These are phyloP conservation scores for Phocides pigmalion DNA, from an alignment of 1,140 invertebrate species.

Conservation along the genomic window DNA sequence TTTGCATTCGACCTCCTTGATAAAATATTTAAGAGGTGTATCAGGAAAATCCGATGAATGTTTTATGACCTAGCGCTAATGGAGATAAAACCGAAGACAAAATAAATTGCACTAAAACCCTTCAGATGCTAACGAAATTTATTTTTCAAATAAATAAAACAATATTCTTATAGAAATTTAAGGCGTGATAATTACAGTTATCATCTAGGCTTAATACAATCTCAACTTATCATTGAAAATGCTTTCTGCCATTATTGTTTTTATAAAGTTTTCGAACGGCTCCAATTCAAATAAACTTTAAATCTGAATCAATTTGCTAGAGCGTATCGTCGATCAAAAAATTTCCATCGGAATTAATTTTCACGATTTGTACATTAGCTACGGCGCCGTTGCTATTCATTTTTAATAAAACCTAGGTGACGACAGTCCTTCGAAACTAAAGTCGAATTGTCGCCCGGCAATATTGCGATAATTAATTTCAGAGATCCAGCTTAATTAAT, in stretches of 20 bases:
- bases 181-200: no score
- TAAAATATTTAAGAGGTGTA: constrained; percentile 27
- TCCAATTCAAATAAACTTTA: constrained; percentile 5
- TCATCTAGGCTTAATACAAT: no score
- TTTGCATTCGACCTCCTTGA: constrained; percentile 28
- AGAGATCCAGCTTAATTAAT: constrained; percentile 39
- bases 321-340: constrained; percentile 13
- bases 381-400: not conserved
- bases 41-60: constrained; percentile 3
- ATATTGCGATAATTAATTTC: constrained; percentile 38
- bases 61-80: constrained; percentile 17
- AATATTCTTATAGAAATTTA: no score
- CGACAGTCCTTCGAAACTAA: constrained; percentile 4
- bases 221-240: not conserved
- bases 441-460: constrained; percentile 20
- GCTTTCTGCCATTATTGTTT: not conserved
- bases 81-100: not conserved
- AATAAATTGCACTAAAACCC: no score
- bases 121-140: no score
- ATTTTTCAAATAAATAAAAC: no score
- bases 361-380: constrained; percentile 4
- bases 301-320: constrained; percentile 18
- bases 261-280: not conserved
- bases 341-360: constrained; percentile 7
- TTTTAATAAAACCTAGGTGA: constrained; percentile 1